A percentile compares a stretch with the other conserved stretches of the same genome.
Conservation (phyloP, 1,140 invertebrate species). For the Papilio machaon region DNA sequence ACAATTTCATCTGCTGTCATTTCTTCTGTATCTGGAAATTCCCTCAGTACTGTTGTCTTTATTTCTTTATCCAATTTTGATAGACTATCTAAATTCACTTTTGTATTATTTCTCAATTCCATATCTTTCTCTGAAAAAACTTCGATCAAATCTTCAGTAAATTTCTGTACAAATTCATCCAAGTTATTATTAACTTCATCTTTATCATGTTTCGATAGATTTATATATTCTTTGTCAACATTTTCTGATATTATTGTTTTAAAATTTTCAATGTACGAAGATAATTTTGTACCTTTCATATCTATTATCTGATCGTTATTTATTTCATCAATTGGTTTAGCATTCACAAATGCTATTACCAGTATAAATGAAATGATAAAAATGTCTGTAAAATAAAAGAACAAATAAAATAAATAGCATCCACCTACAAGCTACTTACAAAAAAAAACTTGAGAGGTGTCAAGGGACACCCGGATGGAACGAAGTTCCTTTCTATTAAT, state of each 20-base stretch:
- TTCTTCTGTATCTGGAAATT: background rate
- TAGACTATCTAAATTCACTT: too few relatives aligned
- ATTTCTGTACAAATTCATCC: constrained; percentile 6
- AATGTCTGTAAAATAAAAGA: background rate
- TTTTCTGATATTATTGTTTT: constrained; percentile 2
- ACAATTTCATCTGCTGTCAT: background rate
- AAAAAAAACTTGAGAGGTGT: too few relatives aligned
- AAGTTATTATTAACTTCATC: background rate
- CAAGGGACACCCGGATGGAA: too few relatives aligned
- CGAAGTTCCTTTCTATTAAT: too few relatives aligned
- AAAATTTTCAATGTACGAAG: constrained; percentile 1
- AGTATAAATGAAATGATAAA: background rate
- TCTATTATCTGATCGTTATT: background rate
- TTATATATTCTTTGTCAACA: background rate
- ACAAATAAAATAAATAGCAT: background rate
- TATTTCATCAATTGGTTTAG: background rate
- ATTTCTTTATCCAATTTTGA: background rate
- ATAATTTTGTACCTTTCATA: background rate
- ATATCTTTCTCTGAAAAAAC: background rate
- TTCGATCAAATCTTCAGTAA: constrained; percentile 1
- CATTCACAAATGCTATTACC: background rate
- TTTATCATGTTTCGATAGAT: background rate
- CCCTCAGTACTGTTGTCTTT: background rate
- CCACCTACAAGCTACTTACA: background rate
- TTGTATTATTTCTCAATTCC: background rate